Evolutionary conservation across 2,113 vertebrate species (phyloP).

Genomic region (Ancistrus triradiatus): DNA sequence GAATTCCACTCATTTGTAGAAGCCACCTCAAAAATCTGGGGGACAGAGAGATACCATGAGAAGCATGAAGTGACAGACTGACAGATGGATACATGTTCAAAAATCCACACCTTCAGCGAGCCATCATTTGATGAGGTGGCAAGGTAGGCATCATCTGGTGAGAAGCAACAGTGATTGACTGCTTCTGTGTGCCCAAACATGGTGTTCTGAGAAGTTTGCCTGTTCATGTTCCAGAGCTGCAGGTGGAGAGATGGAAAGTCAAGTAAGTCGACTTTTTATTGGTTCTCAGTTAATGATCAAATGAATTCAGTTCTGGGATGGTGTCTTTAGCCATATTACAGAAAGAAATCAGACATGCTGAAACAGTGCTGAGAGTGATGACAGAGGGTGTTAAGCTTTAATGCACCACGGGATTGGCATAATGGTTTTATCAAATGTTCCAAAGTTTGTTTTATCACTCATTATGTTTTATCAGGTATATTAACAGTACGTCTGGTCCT

Average conservation of each 20-base stretch:
- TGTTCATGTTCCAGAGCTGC: conserved; percentile 87
- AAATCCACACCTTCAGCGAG: conserved; percentile 82
- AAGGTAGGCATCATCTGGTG: conserved; percentile 80
- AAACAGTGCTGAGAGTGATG: background rate
- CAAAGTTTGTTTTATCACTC: too few relatives aligned
- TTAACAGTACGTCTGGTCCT: too few relatives aligned
- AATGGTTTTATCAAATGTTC: too few relatives aligned
- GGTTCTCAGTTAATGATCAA: too few relatives aligned
- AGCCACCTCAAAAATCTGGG: conserved; percentile 78
- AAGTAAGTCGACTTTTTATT: too few relatives aligned
- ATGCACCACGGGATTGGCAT: too few relatives aligned
- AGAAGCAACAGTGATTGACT: conserved; percentile 92
- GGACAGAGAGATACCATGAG: conserved; percentile 3
- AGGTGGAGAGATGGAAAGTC: too few relatives aligned
- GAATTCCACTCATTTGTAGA: conserved; percentile 81
- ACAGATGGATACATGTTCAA: background rate
- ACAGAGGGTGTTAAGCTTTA: too few relatives aligned
- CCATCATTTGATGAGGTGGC: conserved; percentile 91
- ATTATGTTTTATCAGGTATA: too few relatives aligned
- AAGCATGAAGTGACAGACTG: background rate
- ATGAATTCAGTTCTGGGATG: too few relatives aligned
- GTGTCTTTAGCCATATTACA: too few relatives aligned
- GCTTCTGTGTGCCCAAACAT: conserved; percentile 82
- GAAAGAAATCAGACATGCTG: too few relatives aligned
- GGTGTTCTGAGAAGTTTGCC: conserved; percentile 81